These are phyloP conservation scores for Panthera leo DNA, from an alignment of 2,113 vertebrate species.

Conservation along the genomic window DNA sequence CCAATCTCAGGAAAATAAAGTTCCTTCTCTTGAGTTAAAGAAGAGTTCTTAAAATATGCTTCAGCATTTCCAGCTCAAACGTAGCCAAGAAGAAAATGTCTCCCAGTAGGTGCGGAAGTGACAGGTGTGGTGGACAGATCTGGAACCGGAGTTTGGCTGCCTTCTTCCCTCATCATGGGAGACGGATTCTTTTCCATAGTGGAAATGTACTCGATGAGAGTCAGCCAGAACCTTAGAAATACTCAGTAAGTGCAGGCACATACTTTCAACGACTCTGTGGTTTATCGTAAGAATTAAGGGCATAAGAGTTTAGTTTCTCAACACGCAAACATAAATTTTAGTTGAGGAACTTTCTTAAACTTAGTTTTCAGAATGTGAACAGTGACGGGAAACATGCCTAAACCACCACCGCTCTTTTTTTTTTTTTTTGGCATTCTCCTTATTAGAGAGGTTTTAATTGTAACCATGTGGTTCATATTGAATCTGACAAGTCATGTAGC, in stretches of 20 bases:
- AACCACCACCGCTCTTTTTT: conserved; percentile 69
- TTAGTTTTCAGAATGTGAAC: conserved; percentile 62
- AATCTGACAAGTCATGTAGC: conserved; percentile 96
- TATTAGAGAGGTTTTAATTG: conserved; percentile 91
- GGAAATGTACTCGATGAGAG: background rate
- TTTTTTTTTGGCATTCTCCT: conserved; percentile 83
- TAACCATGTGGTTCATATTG: conserved; percentile 91
- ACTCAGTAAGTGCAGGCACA: background rate
- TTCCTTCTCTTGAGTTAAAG: background rate
- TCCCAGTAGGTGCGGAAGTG: conserved; percentile 40
- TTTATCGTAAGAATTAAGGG: background rate
- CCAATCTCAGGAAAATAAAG: conserved; percentile 3
- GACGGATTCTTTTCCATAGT: background rate
- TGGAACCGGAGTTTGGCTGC: conserved; percentile 2
- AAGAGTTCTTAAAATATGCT: background rate
- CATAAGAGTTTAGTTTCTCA: background rate
- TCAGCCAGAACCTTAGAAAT: background rate
- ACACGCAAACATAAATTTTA: background rate
- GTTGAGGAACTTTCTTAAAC: conserved; percentile 11
- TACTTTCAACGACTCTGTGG: background rate
- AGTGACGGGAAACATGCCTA: conserved; percentile 54
- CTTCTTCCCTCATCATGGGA: background rate
- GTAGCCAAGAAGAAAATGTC: background rate
- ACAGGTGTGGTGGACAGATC: conserved; percentile 28
- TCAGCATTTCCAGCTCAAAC: conserved; percentile 39